Conservation (phyloP, 2,113 vertebrate species). For the Archilochus colubris region DNA sequence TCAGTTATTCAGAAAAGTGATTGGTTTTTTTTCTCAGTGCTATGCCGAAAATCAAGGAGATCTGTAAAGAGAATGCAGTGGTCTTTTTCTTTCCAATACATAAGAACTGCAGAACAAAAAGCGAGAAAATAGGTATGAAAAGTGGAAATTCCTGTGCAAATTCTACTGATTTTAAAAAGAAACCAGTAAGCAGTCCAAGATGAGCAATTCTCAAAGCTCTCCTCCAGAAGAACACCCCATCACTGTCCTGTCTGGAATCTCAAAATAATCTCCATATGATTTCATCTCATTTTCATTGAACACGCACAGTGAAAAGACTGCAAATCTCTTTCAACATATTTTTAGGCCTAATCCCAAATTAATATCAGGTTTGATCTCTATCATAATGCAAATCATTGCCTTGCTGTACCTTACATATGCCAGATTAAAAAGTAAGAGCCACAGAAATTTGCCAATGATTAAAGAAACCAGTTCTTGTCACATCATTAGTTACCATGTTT, state of each 20-base stretch:
- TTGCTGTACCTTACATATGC: not conserved
- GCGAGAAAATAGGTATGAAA: rapidly evolving
- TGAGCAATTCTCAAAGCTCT: not conserved
- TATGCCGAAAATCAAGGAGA: not conserved
- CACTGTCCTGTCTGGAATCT: not conserved
- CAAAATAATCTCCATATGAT: not conserved
- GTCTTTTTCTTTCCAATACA: not conserved
- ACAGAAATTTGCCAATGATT: not conserved
- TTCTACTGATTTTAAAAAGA: not conserved
- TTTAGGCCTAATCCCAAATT: not conserved
- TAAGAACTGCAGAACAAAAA: not conserved
- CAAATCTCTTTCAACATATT: not conserved
- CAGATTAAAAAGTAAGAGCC: not conserved
- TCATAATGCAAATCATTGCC: not conserved
- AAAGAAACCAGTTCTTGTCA: not conserved
- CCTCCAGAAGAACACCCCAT: not conserved
- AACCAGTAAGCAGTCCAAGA: not conserved
- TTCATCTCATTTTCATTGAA: not conserved
- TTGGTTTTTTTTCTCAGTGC: not conserved
- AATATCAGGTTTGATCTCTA: not conserved
- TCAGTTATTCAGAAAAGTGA: not conserved
- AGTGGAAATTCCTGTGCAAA: not conserved
- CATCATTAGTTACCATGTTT: not conserved
- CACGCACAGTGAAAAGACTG: not conserved
- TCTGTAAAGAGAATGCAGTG: not conserved